Evolutionary conservation across 1,140 invertebrate genomes (phyloP), one percentile per base, ranked within the genome.

Genomic region (Nephotettix cincticeps): DNA sequence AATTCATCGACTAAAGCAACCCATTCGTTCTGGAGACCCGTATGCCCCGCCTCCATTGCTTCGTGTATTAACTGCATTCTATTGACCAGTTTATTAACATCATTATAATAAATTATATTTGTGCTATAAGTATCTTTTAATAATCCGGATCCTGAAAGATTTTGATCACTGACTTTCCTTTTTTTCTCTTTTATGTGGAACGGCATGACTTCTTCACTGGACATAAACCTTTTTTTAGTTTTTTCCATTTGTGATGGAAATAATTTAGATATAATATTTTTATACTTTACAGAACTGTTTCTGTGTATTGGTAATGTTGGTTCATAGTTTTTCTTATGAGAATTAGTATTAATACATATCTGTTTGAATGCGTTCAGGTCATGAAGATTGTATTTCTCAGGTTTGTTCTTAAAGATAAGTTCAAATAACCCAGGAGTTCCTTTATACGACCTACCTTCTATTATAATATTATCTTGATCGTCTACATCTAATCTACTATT

Each of bases 371-470:
- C 4, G 3, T 25, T 19, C 28, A 63, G 27, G 27, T 63, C 58
- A 4, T 19, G 6, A 14, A 3, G 2, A 27, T 13, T 29, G 19
- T 63, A 63, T 30, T 63, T 63, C 27, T 27, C 23, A 27, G 58
- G 58, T 30, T 13, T 63, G 21, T 2, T 14, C 27, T 63, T 63
- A 19, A 63, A 63, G 3, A 63, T 28, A n/a, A 63, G 28, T 23
- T 63, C 58, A 30, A 28, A 63, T 30, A 63, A 63, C 4, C 58
- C 58, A n/a, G 14, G 23, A 4, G 58, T 27, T 25, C 58, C 58
- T 14, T 25, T 25, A 29, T 63, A 63, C 3, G 2, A 25, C 19
- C 13, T 30, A 9, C 23, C 23, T 29, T 27, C 28, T 25, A 63
- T 27, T 6, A 9, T 3, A 3, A 63, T 27, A 28, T 63, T 63